Conservation (phyloP, 2,113 vertebrate genomes). For the Willisornis vidua region DNA sequence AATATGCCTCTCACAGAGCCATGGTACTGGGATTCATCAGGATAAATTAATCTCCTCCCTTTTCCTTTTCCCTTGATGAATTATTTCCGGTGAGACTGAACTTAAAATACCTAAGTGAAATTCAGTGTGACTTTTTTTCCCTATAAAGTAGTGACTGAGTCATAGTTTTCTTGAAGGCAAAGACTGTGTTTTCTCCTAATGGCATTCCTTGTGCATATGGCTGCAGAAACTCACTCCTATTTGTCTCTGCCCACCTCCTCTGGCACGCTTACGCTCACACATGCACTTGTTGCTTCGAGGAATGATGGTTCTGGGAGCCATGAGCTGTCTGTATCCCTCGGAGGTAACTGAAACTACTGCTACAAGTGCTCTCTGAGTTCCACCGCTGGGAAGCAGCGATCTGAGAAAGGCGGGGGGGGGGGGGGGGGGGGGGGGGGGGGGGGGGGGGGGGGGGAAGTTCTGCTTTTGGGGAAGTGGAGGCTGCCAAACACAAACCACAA, state of each 20-base stretch:
- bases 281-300: neutral
- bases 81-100: neutral
- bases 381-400: neutral
- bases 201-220: neutral
- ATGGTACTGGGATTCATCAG: neutral
- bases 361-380: neutral
- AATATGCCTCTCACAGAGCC: neutral
- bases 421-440: neutral
- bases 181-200: neutral
- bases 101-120: conserved; percentile 20
- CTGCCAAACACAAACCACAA: neutral
- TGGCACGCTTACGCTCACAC: accelerated
- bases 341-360: neutral
- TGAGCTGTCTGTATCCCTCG: neutral
- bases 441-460: neutral
- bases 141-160: neutral
- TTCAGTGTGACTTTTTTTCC: neutral
- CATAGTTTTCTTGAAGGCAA: neutral
- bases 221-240: neutral
- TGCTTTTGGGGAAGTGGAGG: neutral
- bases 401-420: neutral
- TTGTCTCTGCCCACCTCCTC: neutral
- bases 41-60: neutral
- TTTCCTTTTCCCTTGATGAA: neutral
- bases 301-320: neutral